A percentile compares a stretch with the other conserved stretches of the same genome.
These are phyloP conservation scores for Volucella bombylans DNA, from an alignment of 2,888 invertebrate genomes.

Conservation along the genomic window DNA sequence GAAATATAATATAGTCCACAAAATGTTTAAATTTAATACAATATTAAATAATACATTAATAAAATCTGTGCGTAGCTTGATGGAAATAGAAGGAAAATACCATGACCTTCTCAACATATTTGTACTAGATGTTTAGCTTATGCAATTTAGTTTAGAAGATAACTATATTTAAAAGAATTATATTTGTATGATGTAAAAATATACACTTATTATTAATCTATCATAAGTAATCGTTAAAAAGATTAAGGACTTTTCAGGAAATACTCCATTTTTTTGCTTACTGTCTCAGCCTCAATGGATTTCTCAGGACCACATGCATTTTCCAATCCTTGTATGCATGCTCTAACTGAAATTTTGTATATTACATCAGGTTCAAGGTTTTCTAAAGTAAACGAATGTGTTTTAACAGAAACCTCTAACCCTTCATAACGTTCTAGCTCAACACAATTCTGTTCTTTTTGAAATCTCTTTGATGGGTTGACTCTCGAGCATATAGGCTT, in stretches of 20 bases:
- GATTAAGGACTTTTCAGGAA: conserved; percentile 25
- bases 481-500: conserved; percentile 71
- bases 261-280: conserved; percentile 74
- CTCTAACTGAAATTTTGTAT: conserved; percentile 78
- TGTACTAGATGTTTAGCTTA: too few species aligned
- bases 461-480: conserved; percentile 72
- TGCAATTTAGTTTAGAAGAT: too few species aligned
- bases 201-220: too few species aligned
- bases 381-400: conserved; percentile 75
- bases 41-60: too few species aligned
- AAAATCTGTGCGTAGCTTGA: too few species aligned
- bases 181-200: too few species aligned
- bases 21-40: too few species aligned
- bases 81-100: too few species aligned
- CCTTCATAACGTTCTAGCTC: conserved; percentile 74
- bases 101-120: too few species aligned
- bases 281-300: conserved; percentile 73
- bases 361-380: conserved; percentile 73
- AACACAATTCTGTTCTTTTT: conserved; percentile 76
- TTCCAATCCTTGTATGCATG: conserved; percentile 77
- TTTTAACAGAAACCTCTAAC: conserved; percentile 73
- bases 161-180: too few species aligned
- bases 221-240: too few species aligned
- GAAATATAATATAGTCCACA: too few species aligned
- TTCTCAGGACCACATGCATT: conserved; percentile 79